These are phyloP conservation scores for Argyrosomus regius DNA, from an alignment of 2,797 vertebrate species.

Conservation along the genomic window DNA sequence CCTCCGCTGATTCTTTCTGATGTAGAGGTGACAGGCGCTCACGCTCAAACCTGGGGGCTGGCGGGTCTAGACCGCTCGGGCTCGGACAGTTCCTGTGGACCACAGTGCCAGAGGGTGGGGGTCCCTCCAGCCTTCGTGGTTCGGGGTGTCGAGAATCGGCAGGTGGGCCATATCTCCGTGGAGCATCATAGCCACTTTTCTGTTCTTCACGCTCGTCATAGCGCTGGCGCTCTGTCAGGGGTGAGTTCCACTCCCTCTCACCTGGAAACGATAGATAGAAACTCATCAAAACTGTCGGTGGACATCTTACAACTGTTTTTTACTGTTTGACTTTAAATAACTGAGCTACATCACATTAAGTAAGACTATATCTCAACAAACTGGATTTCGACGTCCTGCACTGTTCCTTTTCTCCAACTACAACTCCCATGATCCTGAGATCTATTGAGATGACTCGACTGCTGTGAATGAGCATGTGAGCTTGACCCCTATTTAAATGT, in stretches of 20 bases:
- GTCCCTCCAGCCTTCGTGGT: slow-evolving; percentile 85
- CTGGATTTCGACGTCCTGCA: too few species aligned
- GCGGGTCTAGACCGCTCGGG: slow-evolving; percentile 77
- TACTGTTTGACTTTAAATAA: too few species aligned
- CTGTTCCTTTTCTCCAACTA: neutral
- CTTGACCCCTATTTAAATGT: slow-evolving; percentile 4
- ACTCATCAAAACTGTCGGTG: too few species aligned
- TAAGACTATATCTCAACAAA: too few species aligned
- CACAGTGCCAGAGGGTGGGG: slow-evolving; percentile 73
- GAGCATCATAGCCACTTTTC: slow-evolving; percentile 80
- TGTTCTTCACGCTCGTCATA: slow-evolving; percentile 73
- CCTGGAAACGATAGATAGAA: slow-evolving; percentile 48
- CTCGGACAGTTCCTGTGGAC: slow-evolving; percentile 77
- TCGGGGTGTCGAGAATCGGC: slow-evolving; percentile 67
- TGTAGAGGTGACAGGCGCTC: slow-evolving; percentile 79
- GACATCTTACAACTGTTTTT: too few species aligned
- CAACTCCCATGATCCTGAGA: neutral
- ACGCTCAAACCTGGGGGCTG: slow-evolving; percentile 88
- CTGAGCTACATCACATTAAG: too few species aligned
- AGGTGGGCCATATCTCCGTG: slow-evolving; percentile 54
- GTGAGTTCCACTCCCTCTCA: slow-evolving; percentile 81
- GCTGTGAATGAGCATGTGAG: neutral
- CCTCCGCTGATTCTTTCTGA: slow-evolving; percentile 72
- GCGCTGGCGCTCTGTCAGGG: slow-evolving; percentile 76
- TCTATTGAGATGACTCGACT: neutral